Base-by-base conservation (phyloP, 1,140 invertebrate species). In the Gryon sp. region DNA sequence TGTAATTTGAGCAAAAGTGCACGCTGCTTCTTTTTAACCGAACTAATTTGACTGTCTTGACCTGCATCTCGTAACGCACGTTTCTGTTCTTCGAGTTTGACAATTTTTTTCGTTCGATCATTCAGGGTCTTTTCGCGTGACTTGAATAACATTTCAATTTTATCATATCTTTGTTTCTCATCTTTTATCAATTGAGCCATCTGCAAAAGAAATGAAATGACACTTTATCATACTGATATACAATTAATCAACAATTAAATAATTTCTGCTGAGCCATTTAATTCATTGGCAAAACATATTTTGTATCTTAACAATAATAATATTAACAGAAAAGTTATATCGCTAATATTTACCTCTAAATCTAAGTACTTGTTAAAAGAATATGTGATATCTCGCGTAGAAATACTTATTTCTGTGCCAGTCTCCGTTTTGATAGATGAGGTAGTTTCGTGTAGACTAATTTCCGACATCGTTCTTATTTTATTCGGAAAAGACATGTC, bases 51-150 rank as follows among this genome's bases (percentile, higher is more conserved):
- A 78, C 85, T 87, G 18, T 89, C 88, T 48, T 89, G 90, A 8
- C 90, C 90, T 8, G 88, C 88, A 69, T 91, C 90, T 59, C 83
- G 80, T 5, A 89, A 55, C 7, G 82, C 88, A 19, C 89, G 86
- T 68, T 91, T 91, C 62, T 91, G 89, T 63, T 91, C 89, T 36
- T 92, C 85, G 60, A 91, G 84, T 34, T 89, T 87, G 7, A 90
- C 85, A 63, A 92, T 88, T 38, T 91, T 90, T 76, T 89, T 90
- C 1, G 91, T 91, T 57, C 90, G 90, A 82, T 92, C 91, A 22
- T 90, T 88, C 40, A 92, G 80, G 0, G 90, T 91, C 78, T 90
- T 91, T 74, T 91, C 90, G 11, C 88, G 85, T 15, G 90, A 85
- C 62, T 89, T 90, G 12, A 91, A 86, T 5, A 91, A 63, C 75